A percentile compares a stretch with the other conserved stretches of the same genome.
These are phyloP conservation scores for Noctua janthe DNA, from an alignment of 2,888 invertebrate species.

Conservation along the genomic window DNA sequence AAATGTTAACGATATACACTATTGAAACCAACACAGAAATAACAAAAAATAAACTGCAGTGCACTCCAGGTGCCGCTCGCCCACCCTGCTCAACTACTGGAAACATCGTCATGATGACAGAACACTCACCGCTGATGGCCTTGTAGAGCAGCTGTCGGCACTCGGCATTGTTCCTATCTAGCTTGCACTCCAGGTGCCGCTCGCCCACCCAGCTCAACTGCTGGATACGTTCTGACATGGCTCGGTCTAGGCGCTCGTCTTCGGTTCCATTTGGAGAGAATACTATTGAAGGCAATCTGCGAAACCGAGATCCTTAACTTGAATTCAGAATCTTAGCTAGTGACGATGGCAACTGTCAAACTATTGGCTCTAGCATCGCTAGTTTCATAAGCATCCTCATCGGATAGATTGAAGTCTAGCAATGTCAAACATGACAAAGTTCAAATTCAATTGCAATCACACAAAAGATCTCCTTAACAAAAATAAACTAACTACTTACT, in stretches of 20 bases:
- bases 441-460: neutral
- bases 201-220: conserved; percentile 99
- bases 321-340: neutral
- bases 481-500: conserved; percentile 83
- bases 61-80: conserved; percentile 97
- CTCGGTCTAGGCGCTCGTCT: conserved; percentile 98
- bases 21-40: too few relatives aligned
- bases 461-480: neutral
- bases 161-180: conserved; percentile 95
- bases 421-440: neutral
- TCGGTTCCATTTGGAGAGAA: conserved; percentile 97
- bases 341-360: neutral
- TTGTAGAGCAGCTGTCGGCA: conserved; percentile 97
- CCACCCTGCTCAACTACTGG: conserved; percentile 98
- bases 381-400: neutral
- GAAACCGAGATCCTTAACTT: neutral
- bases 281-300: conserved; percentile 88
- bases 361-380: too few relatives aligned
- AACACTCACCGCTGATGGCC: conserved; percentile 95
- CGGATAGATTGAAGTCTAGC: neutral
- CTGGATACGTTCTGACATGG: conserved; percentile 97
- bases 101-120: conserved; percentile 96
- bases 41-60: conserved; percentile 64
- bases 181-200: conserved; percentile 97
- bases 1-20: too few relatives aligned